Base-by-base conservation (phyloP, 2,888 invertebrate genomes). In the Sminthurinus aureus region DNA sequence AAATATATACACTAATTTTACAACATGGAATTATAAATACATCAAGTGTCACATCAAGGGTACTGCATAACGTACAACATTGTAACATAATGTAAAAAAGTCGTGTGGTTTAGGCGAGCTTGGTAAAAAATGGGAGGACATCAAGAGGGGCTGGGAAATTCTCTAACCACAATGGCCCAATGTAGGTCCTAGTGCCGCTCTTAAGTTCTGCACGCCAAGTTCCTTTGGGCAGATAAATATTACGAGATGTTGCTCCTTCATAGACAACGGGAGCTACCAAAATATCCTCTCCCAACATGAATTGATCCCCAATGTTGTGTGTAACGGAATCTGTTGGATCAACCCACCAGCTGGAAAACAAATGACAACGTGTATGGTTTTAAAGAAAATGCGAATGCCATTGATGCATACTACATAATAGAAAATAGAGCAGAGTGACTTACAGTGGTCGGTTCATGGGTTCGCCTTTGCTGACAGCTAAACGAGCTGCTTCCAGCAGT, bases 371-470 rank as follows among this genome's bases (percentile, higher is more conserved):
- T n/a, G n/a, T n/a, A n/a, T n/a, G n/a, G n/a, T n/a, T n/a, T n/a
- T n/a, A n/a, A n/a, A n/a, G n/a, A n/a, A n/a, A n/a, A n/a, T n/a
- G n/a, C n/a, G n/a, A n/a, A n/a, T n/a, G n/a, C n/a, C n/a, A n/a
- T n/a, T n/a, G n/a, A n/a, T n/a, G n/a, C n/a, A n/a, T n/a, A n/a
- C n/a, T n/a, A n/a, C n/a, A n/a, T n/a, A n/a, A n/a, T n/a, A n/a
- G n/a, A n/a, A n/a, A n/a, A n/a, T n/a, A n/a, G n/a, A n/a, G n/a
- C n/a, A n/a, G n/a, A n/a, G n/a, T n/a, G n/a, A n/a, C n/a, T n/a
- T n/a, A 96, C 58, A 96, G 92, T 0, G 96, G 96, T 0, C 94
- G 92, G 90, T 95, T 95, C 18, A 96, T 93, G 0, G 95, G 96
- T 0, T 92, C 91, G 15, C 95, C 95, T 0, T 92, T 91, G 2